Evolutionary conservation across 1,140 invertebrate genomes (phyloP).

Genomic region (Akabosia matsudoensis): DNA sequence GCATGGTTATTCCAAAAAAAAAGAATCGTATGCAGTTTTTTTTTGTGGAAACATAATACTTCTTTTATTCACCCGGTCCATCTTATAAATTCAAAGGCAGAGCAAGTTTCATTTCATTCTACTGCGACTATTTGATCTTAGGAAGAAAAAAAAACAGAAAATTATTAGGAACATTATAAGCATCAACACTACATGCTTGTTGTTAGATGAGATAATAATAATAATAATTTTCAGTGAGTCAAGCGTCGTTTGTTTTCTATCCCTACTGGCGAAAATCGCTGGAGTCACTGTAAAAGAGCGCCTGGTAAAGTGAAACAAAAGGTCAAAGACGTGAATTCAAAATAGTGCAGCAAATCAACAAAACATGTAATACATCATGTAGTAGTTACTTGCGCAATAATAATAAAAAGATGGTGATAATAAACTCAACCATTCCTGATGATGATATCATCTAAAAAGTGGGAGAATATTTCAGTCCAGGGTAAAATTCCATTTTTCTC

Average conservation of each 20-base stretch:
- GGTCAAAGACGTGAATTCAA: slow-evolving; percentile 21
- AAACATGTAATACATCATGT: background rate
- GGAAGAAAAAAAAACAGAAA: too few species aligned
- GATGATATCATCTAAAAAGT: slow-evolving; percentile 15
- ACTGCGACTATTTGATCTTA: too few species aligned
- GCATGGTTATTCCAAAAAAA: background rate
- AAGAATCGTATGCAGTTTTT: background rate
- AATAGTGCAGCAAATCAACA: background rate
- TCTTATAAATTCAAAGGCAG: background rate
- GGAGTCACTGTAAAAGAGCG: too few species aligned
- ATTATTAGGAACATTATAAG: background rate
- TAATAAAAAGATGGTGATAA: slow-evolving; percentile 2
- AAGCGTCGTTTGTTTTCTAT: too few species aligned
- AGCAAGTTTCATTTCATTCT: too few species aligned
- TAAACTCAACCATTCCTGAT: background rate
- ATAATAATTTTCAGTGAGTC: too few species aligned
- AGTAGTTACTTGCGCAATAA: background rate
- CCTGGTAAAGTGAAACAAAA: background rate
- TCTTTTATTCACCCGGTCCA: background rate
- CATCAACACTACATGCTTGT: too few species aligned
- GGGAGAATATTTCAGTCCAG: background rate
- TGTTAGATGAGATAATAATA: too few species aligned
- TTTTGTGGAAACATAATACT: background rate
- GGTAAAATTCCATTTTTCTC: too few species aligned
- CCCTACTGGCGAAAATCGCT: too few species aligned